phyloP scores from a whole-genome alignment of 2,113 vertebrate species.

The Eonycteris spelaea region DNA sequence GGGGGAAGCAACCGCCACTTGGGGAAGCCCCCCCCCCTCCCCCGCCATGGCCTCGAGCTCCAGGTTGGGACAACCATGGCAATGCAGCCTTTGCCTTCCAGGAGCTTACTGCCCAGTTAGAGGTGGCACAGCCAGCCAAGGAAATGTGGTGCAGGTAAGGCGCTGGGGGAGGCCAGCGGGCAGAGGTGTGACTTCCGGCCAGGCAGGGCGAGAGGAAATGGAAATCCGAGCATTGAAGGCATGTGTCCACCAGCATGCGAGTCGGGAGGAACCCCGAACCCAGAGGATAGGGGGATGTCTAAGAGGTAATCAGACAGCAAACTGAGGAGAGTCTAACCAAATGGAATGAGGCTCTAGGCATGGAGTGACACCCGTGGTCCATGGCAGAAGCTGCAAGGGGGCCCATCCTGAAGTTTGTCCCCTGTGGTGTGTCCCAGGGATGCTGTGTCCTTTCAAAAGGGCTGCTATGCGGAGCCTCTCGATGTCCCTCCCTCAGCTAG shows the following conservation, averaged over 20 bases:
- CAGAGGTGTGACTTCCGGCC: fast-evolving
- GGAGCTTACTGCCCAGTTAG: neutral
- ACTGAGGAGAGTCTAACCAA: neutral
- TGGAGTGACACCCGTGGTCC: neutral
- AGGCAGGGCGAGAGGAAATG: neutral
- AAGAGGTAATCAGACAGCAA: neutral
- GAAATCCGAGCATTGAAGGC: neutral
- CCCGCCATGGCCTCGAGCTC: fast-evolving
- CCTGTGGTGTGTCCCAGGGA: fast-evolving
- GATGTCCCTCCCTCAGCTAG: no score
- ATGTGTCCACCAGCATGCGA: no score
- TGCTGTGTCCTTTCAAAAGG: neutral
- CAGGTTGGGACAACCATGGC: fast-evolving
- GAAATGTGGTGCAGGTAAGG: neutral
- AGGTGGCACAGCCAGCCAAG: fast-evolving
- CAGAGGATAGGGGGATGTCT: neutral
- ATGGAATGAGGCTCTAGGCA: neutral
- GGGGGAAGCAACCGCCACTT: fast-evolving
- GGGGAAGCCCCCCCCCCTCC: neutral
- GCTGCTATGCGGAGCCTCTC: no score
- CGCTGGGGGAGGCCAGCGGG: fast-evolving
- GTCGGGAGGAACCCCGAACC: neutral
- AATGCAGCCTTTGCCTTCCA: neutral
- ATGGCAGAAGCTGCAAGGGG: fast-evolving
- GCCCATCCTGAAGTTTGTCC: no score